These are phyloP conservation scores for Huso huso DNA, from an alignment of 2,797 vertebrate species.

Conservation along the genomic window DNA sequence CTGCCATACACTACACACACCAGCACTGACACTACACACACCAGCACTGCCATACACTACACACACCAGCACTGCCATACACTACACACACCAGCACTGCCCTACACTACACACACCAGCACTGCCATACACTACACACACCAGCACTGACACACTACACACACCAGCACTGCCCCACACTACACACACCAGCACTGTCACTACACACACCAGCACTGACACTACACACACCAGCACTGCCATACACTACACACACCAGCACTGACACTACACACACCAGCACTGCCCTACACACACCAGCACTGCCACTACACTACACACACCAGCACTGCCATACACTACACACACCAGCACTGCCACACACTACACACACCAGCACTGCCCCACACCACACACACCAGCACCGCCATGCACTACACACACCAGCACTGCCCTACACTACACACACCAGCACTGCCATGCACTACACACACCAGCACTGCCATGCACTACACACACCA, in stretches of 20 bases:
- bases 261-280: not conserved
- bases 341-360: too few relatives aligned
- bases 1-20: not conserved
- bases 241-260: not conserved
- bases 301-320: not conserved
- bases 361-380: too few relatives aligned
- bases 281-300: not conserved
- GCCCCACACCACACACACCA: too few relatives aligned
- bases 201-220: not conserved
- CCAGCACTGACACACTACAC: not conserved
- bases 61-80: not conserved
- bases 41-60: constrained; percentile 7
- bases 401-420: too few relatives aligned
- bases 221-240: not conserved
- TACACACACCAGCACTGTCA: too few relatives aligned
- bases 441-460: too few relatives aligned
- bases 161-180: not conserved
- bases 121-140: not conserved
- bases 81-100: constrained; percentile 15
- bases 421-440: too few relatives aligned
- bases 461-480: too few relatives aligned
- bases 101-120: constrained; percentile 12
- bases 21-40: too few relatives aligned
- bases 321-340: not conserved
- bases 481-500: too few relatives aligned